These are phyloP conservation scores for Heterohyrax brucei DNA, from an alignment of 2,797 vertebrate species.

Conservation along the genomic window DNA sequence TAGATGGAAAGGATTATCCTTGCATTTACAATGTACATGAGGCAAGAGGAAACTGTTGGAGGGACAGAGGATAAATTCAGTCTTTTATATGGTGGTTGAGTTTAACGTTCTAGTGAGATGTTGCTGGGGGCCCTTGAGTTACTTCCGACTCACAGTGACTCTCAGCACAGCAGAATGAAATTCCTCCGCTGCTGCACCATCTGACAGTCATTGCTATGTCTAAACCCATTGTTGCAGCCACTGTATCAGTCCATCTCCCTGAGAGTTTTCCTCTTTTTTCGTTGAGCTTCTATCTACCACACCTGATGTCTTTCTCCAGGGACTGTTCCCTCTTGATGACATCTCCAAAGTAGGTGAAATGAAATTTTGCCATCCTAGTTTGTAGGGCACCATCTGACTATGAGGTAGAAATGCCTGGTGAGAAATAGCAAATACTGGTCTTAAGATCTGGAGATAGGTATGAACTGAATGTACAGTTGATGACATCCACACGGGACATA, in stretches of 20 bases:
- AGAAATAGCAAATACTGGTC: neutral
- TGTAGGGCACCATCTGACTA: too few relatives aligned
- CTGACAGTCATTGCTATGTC: too few relatives aligned
- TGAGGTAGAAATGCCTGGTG: neutral
- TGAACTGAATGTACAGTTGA: neutral
- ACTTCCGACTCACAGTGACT: neutral
- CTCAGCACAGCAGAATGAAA: neutral
- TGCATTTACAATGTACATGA: neutral
- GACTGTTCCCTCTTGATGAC: too few relatives aligned
- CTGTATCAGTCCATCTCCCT: too few relatives aligned
- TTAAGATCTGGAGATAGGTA: neutral
- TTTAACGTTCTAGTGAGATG: neutral
- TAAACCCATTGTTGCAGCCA: too few relatives aligned
- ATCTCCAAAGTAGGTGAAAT: too few relatives aligned
- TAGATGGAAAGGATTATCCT: neutral
- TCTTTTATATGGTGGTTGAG: neutral
- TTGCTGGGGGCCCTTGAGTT: neutral
- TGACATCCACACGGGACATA: neutral
- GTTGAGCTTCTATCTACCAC: too few relatives aligned
- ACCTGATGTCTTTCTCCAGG: too few relatives aligned
- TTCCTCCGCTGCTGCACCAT: too few relatives aligned
- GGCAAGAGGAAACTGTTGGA: neutral
- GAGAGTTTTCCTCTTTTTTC: too few relatives aligned
- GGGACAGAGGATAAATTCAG: neutral
- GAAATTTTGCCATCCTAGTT: too few relatives aligned